Evolutionary conservation across 2,797 vertebrate species (phyloP), one percentile per base, ranked within the genome.

Genomic region (Phoebastria nigripes): DNA sequence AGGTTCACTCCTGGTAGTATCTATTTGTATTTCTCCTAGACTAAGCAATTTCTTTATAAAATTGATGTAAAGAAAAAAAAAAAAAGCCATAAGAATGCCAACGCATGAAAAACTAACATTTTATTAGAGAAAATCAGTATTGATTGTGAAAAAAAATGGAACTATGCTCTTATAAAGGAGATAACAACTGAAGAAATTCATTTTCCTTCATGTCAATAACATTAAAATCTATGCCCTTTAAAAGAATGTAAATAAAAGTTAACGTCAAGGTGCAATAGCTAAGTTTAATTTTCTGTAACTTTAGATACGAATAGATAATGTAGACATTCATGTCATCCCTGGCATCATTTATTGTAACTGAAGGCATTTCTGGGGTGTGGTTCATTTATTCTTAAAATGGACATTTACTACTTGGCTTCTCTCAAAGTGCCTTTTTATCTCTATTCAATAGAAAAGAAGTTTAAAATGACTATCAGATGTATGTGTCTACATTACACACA

Each of bases 1-100:
- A 33, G 0, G 7, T 67, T 66, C 7, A 3, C 7, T 73, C 1
- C 4, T 42, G 4, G 3, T 56, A 11, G 0, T 18, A 62, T 94
- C 66, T 52, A 35, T 41, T 73, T 81, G 2, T 12, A 73, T 78
- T 84, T 54, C 26, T 59, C 35, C 29, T 70, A 33, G 22, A 66
- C 8, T 21, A 25, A 86, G 4, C 12, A n/a, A 39, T 63, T 63
- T 71, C 2, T 71, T 71, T 52, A 47, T 31, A 37, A 78, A 70
- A 74, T n/a, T 65, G 2, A 21, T 20, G 46, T 18, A 15, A 47
- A 41, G 9, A 22, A 47, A 54, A 2, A 12, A 70, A 44, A 62
- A 62, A 73, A 42, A 42, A 42, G 3, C 49, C 3, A 7, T 24
- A 39, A 44, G 11, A 56, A 62, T 47, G 1, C 0, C 6, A 67